Evolutionary conservation across 2,113 vertebrate genomes (phyloP), one percentile per base, ranked within the genome.

Genomic region (Pycnonotus jocosus): DNA sequence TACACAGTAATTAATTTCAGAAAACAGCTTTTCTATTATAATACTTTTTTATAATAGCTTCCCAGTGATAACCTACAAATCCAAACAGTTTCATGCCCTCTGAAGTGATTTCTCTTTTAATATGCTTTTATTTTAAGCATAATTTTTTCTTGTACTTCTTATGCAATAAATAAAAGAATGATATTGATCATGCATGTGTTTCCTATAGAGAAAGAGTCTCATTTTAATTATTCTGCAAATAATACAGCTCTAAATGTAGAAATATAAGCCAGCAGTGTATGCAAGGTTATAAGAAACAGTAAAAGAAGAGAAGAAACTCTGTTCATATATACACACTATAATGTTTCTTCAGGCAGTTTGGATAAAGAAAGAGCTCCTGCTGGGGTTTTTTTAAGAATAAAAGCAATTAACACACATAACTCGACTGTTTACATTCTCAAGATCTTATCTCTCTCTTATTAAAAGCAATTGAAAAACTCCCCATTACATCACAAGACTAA

Each of bases 341-440:
- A 81, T 40, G 24, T 62, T 91, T 92, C 66, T 69, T 72, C 53
- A 44, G 53, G 69, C 48, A 82, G 53, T 91, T 71, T 76, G 38
- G 30, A 61, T 40, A 57, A 35, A 6, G 84, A 92, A 77, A 72
- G 61, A 69, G 24, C 15, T 79, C 47, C 83, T 69, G 37, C 35
- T 85, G 73, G 28, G 25, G 31, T 18, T 35, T 66, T 66, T 83
- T 92, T 86, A 74, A 64, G 38, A 78, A 84, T 51, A 89, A 76
- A 93, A 78, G 22, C 31, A 85, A 96, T 81, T 88, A 89, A 71
- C 37, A 79, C 56, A 93, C 78, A 71, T 81, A 91, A 81, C 20
- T 68, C 42, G 44, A 71, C 35, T 74, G 53, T 78, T 91, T 56
- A 71, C 14, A 22, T 74, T 68, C 69, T 74, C 53, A 64, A 62